Percentiles rank a stretch among this genome's conserved stretches.
Evolutionary conservation across 1,140 invertebrate genomes (phyloP).

Genomic region (Drosophila setifemur): DNA sequence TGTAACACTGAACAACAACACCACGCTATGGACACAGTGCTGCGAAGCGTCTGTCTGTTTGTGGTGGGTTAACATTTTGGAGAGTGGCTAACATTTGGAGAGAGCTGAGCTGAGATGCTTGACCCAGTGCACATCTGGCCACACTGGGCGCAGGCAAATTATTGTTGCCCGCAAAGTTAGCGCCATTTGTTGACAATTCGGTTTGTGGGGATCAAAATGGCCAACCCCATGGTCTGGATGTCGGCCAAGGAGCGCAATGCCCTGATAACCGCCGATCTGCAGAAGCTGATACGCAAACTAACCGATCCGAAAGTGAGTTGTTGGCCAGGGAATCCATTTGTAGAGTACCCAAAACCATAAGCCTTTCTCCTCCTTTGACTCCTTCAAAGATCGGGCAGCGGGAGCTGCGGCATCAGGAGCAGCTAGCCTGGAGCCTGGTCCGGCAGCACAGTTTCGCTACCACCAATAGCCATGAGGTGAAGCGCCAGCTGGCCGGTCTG

Average conservation of each 20-base stretch:
- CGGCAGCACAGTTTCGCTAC: constrained; percentile 38
- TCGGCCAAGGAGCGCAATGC: constrained; percentile 16
- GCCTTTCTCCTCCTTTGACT: too few relatives aligned
- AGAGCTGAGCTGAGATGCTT: too few relatives aligned
- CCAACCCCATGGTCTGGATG: neutral
- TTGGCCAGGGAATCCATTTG: neutral
- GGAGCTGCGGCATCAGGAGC: constrained; percentile 28
- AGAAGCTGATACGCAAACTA: constrained; percentile 49
- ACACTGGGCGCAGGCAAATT: too few relatives aligned
- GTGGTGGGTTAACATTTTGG: too few relatives aligned
- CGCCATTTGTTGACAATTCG: too few relatives aligned
- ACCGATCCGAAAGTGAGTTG: constrained; percentile 41
- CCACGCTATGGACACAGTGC: neutral
- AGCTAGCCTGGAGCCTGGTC: constrained; percentile 46
- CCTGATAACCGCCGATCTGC: constrained; percentile 35
- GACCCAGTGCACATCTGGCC: too few relatives aligned
- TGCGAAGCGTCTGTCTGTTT: too few relatives aligned
- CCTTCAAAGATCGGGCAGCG: constrained; percentile 6
- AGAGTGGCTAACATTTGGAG: too few relatives aligned
- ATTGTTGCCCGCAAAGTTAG: too few relatives aligned
- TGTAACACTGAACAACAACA: neutral
- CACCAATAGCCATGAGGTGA: constrained; percentile 53
- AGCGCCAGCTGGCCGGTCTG: constrained; percentile 50
- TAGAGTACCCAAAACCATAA: too few relatives aligned
- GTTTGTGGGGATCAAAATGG: too few relatives aligned